Base-by-base conservation (phyloP, 2,113 vertebrate genomes). In the Oreochromis niloticus region DNA sequence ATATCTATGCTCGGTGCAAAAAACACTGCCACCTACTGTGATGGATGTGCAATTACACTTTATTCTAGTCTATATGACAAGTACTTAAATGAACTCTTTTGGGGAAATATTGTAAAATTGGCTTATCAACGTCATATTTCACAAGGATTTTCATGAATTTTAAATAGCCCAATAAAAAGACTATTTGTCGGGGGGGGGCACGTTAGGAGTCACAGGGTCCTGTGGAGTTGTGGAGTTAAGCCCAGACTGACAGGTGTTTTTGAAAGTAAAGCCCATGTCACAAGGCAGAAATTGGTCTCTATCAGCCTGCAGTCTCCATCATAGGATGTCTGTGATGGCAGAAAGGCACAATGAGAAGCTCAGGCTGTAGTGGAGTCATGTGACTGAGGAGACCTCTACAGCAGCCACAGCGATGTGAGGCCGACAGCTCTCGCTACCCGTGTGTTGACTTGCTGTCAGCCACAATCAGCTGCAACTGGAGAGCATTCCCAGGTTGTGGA, bases 21-120 rank as follows among this genome's bases (percentile, higher is more conserved):
- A 59, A 16, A 59, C 24, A 27, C 24, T 30, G 24, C 56, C 56
- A 59, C 13, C 56, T 30, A 30, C 24, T 30, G 24, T 59, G 6
- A 7, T 59, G 56, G 56, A 59, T 5, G 24, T 30, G 56, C 24
- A 30, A 30, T 30, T 9, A 57, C 13, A 57, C 56, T 57, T 57
- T 30, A 30, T 57, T 57, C 56, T 59, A 34, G 16, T 61, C 59
- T 63, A 34, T 63, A 63, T 63, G 59, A 63, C 30, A 63, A 32
- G 59, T 34, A 34, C 59, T 34, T 11, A 34, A 63, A 63, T 19
- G 14, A 5, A 1, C 57, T 32, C 7, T 1, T 59, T 30, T 30
- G 27, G 57, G 27, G 57, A 61, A 61, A 32, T 61, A 61, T 17
- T 61, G 27, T 61, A 61, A 61, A 61, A 61, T 32, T 17, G 32